phyloP scores from a whole-genome alignment of 1,140 invertebrate species.

The Drosophila parabipectinata region DNA sequence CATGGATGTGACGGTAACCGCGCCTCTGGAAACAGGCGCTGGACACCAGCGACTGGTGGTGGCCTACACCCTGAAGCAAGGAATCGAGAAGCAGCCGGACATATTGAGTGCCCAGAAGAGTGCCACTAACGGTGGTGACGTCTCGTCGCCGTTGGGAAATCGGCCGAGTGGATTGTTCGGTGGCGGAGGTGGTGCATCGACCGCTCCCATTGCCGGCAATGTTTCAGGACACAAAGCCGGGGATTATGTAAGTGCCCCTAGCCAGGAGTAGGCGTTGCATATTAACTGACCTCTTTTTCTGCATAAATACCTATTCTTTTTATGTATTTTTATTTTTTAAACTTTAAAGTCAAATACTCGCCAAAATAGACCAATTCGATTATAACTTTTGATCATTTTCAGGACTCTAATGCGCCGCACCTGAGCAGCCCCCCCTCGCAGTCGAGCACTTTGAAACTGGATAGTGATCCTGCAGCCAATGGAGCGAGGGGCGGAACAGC shows the following conservation, averaged over 20 bases:
- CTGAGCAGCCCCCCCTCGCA: conserved; percentile 81
- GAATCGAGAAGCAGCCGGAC: conserved; percentile 84
- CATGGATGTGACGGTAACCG: conserved; percentile 84
- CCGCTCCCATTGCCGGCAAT: conserved; percentile 48
- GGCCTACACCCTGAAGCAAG: conserved; percentile 86
- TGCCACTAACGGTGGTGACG: conserved; percentile 73
- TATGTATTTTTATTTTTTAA: neutral
- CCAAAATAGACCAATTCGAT: neutral
- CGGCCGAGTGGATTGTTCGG: conserved; percentile 80
- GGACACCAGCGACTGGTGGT: conserved; percentile 87
- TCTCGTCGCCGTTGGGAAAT: conserved; percentile 82
- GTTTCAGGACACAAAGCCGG: conserved; percentile 66
- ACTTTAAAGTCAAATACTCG: neutral
- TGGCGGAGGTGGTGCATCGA: conserved; percentile 32
- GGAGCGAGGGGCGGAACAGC: conserved; percentile 45
- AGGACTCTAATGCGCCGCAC: conserved; percentile 69
- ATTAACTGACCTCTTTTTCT: neutral
- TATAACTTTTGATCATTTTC: conserved; percentile 17
- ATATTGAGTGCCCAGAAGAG: conserved; percentile 84
- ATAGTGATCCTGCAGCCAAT: conserved; percentile 51
- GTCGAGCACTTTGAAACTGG: conserved; percentile 78
- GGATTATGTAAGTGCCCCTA: conserved; percentile 75
- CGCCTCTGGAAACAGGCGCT: conserved; percentile 86
- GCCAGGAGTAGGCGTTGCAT: conserved; percentile 25
- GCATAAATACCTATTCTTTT: neutral